Conservation (phyloP, 2,888 invertebrate genomes). For the Tachina lurida region DNA sequence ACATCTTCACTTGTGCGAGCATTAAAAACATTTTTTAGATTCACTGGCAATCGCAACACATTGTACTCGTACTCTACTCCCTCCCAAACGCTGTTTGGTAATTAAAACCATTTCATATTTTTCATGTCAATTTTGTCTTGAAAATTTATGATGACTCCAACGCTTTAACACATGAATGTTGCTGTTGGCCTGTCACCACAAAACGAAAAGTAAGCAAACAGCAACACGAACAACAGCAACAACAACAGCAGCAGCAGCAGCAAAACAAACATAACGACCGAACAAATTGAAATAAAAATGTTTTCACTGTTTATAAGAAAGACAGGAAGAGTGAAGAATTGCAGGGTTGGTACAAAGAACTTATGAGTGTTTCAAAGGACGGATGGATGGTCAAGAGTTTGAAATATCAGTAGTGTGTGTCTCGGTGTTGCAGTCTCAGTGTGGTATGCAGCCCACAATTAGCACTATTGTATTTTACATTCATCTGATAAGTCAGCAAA, state of each 20-base stretch:
- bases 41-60: neutral
- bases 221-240: slow-evolving; percentile 33
- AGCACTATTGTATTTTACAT: slow-evolving; percentile 44
- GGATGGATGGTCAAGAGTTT: neutral
- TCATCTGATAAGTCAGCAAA: neutral
- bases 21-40: neutral
- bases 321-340: neutral
- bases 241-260: slow-evolving; percentile 34
- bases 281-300: slow-evolving; percentile 56
- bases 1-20: slow-evolving; percentile 23
- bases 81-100: slow-evolving; percentile 49
- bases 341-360: neutral
- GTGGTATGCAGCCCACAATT: slow-evolving; percentile 36
- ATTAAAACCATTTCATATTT: slow-evolving; percentile 68
- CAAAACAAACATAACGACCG: slow-evolving; percentile 36
- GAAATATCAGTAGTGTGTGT: neutral
- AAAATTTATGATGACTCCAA: slow-evolving; percentile 67
- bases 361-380: slow-evolving; percentile 10
- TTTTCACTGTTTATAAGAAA: slow-evolving; percentile 34
- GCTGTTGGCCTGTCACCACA: slow-evolving; percentile 63
- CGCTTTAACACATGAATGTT: slow-evolving; percentile 65
- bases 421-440: neutral
- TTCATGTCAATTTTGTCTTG: slow-evolving; percentile 64
- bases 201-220: slow-evolving; percentile 57
- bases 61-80: slow-evolving; percentile 3